Conservation (phyloP, 2,888 invertebrate species). For the Zelleria hepariella region DNA sequence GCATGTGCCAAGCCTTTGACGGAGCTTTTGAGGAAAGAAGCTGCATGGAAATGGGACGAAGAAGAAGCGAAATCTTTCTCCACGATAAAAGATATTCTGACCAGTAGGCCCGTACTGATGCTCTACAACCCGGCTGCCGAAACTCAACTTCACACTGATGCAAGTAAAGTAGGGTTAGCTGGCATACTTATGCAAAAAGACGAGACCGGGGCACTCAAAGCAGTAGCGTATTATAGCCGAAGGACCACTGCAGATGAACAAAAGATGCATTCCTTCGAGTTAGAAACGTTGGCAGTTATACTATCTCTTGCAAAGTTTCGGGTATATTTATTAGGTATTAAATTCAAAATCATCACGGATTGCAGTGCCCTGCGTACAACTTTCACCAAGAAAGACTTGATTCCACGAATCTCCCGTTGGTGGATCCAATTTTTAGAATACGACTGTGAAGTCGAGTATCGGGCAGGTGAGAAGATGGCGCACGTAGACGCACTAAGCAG, state of each 20-base stretch:
- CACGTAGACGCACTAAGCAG: not conserved
- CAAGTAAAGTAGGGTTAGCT: too few species aligned
- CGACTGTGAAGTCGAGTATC: conserved; percentile 21
- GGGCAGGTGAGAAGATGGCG: conserved; percentile 19
- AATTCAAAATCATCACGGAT: conserved; percentile 27
- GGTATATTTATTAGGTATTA: conserved; percentile 24
- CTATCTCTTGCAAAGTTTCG: conserved; percentile 25
- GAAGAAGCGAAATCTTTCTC: conserved; percentile 12
- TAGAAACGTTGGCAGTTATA: conserved; percentile 33
- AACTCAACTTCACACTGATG: too few species aligned
- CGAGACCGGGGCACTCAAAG: conserved; percentile 7
- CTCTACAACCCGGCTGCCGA: too few species aligned
- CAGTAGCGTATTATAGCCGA: conserved; percentile 25
- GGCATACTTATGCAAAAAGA: conserved; percentile 21
- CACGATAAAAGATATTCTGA: conserved; percentile 11
- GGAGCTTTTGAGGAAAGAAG: conserved; percentile 15
- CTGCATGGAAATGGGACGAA: too few species aligned
- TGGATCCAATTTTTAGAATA: conserved; percentile 26
- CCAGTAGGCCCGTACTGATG: conserved; percentile 10
- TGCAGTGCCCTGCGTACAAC: conserved; percentile 26
- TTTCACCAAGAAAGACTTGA: conserved; percentile 22
- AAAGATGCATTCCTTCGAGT: conserved; percentile 28
- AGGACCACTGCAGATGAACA: conserved; percentile 24
- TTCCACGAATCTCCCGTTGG: conserved; percentile 27
- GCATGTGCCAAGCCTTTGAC: conserved; percentile 17